Conservation (phyloP, 2,797 vertebrate species). For the Rhinella marina region DNA sequence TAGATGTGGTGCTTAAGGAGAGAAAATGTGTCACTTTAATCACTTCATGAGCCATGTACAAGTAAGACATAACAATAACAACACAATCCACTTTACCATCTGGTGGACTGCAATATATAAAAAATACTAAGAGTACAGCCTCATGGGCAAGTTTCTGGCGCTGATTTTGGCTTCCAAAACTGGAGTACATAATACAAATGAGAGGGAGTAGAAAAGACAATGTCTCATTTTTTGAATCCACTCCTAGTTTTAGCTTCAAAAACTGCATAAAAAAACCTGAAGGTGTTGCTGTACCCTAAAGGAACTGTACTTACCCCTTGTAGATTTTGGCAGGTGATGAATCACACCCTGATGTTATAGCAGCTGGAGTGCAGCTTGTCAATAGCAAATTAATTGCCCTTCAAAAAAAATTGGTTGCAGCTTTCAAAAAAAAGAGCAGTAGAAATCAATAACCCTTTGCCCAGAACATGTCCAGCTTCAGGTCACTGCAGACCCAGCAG, state of each 20-base stretch:
- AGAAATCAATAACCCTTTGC: slow-evolving; percentile 6
- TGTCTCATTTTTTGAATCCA: too few species aligned
- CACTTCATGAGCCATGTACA: neutral
- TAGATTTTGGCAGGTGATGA: neutral
- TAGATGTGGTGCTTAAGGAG: slow-evolving; percentile 3
- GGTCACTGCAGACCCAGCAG: neutral
- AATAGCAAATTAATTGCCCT: neutral
- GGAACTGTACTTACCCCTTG: slow-evolving; percentile 20
- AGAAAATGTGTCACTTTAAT: slow-evolving; percentile 29
- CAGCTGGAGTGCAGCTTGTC: slow-evolving; percentile 1
- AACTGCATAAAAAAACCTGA: too few species aligned
- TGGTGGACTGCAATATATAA: neutral
- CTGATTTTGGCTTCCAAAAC: too few species aligned
- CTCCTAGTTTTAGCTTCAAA: too few species aligned
- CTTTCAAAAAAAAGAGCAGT: neutral
- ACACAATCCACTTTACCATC: neutral
- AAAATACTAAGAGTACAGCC: neutral
- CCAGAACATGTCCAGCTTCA: neutral
- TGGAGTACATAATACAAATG: too few species aligned
- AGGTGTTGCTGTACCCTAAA: neutral
- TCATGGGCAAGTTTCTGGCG: too few species aligned
- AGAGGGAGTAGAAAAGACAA: too few species aligned
- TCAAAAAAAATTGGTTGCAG: neutral
- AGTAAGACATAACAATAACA: neutral
- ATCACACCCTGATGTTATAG: slow-evolving; percentile 1